Conservation (phyloP, 1,140 invertebrate genomes). For the Diorhabda sublineata region DNA sequence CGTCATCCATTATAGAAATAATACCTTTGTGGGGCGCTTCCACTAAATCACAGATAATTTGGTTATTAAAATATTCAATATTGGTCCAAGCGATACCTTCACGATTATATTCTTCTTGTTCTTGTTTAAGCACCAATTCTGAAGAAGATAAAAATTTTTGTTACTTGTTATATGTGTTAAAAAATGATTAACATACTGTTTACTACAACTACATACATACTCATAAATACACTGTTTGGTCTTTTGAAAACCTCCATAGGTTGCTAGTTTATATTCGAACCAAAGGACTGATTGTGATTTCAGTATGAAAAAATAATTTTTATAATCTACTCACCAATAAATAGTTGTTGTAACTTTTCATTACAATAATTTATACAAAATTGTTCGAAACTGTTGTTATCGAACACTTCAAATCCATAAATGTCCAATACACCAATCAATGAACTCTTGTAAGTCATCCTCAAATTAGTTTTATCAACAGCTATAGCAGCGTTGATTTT, state of each 20-base stretch:
- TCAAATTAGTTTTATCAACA: slow-evolving; percentile 51
- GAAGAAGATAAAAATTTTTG: slow-evolving; percentile 22
- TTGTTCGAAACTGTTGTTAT: slow-evolving; percentile 92
- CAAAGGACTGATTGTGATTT: too few relatives aligned
- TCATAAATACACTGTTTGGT: too few relatives aligned
- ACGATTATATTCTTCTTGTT: slow-evolving; percentile 90
- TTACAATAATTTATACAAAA: slow-evolving; percentile 96
- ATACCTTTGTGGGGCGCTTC: slow-evolving; percentile 82
- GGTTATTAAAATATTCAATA: slow-evolving; percentile 90
- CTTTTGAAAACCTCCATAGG: too few relatives aligned
- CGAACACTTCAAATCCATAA: slow-evolving; percentile 97
- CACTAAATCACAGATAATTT: slow-evolving; percentile 89
- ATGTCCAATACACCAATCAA: slow-evolving; percentile 95
- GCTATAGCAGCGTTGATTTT: slow-evolving; percentile 84
- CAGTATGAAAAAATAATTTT: background rate
- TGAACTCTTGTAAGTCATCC: slow-evolving; percentile 66
- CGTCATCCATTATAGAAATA: slow-evolving; percentile 91
- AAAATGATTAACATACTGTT: too few relatives aligned
- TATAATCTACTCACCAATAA: slow-evolving; percentile 70
- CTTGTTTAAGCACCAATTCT: slow-evolving; percentile 93
- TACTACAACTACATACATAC: too few relatives aligned
- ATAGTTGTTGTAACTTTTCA: slow-evolving; percentile 93
- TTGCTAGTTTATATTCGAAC: too few relatives aligned
- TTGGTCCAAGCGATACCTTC: slow-evolving; percentile 91
- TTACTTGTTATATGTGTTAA: too few relatives aligned